Evolutionary conservation across 2,797 vertebrate species (phyloP).

Genomic region (Micrastur ruficollis): DNA sequence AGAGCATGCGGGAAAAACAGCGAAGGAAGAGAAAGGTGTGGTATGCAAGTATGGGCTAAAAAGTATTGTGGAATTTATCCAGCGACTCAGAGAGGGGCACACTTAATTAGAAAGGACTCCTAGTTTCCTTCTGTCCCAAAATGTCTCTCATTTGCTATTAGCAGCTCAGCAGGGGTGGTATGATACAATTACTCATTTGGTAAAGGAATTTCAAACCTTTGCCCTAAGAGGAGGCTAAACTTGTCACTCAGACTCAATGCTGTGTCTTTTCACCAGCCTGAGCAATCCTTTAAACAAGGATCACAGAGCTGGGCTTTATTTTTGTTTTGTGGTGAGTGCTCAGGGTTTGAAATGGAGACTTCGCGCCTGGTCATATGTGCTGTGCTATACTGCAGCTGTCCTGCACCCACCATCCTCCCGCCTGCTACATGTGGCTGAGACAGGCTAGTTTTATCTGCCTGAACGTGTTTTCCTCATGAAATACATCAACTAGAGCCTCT

Average conservation of each 20-base stretch:
- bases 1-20: background rate
- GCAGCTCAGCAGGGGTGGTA: background rate
- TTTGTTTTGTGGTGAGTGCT: background rate
- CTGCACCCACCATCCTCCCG: background rate
- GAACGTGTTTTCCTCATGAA: background rate
- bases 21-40: background rate
- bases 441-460: background rate
- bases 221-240: constrained; percentile 27
- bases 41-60: background rate
- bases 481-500: background rate
- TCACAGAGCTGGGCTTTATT: background rate
- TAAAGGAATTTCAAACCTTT: constrained; percentile 65
- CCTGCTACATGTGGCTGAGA: background rate
- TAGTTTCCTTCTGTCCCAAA: background rate
- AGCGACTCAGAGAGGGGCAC: background rate
- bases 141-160: constrained; percentile 2
- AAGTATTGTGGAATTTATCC: constrained; percentile 1
- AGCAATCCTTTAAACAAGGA: background rate
- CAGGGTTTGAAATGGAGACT: background rate
- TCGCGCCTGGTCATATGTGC: rapidly evolving
- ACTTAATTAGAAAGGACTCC: constrained; percentile 21
- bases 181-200: constrained; percentile 60
- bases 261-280: background rate
- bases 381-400: background rate
- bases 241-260: constrained; percentile 14